Percentiles rank a stretch among this genome's conserved stretches.
These are phyloP conservation scores for Mirounga angustirostris DNA, from an alignment of 2,113 vertebrate genomes.

Conservation along the genomic window DNA sequence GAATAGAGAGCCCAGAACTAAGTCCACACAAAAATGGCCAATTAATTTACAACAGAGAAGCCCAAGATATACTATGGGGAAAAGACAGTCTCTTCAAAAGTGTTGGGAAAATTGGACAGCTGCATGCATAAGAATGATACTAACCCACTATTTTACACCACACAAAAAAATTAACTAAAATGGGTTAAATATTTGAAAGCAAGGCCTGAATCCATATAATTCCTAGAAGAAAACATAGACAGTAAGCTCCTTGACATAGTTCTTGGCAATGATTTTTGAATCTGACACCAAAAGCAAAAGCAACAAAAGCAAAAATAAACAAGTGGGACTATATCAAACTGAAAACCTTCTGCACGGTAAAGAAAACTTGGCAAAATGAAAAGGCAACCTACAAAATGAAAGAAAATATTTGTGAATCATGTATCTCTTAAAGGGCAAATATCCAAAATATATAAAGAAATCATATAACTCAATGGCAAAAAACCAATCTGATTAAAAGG, in stretches of 20 bases:
- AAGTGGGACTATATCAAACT: neutral
- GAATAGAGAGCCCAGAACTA: neutral
- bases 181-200: neutral
- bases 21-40: neutral
- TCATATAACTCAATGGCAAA: neutral
- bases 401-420: neutral
- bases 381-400: neutral
- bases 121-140: neutral
- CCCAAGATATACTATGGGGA: neutral
- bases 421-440: neutral
- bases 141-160: neutral
- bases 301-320: neutral
- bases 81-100: neutral
- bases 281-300: neutral
- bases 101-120: neutral
- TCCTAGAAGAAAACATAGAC: neutral
- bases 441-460: neutral
- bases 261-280: neutral
- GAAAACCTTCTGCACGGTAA: neutral
- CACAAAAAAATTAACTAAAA: neutral
- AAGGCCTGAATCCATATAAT: neutral
- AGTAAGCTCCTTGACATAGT: neutral
- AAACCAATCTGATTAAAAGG: neutral
- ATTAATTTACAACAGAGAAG: neutral
- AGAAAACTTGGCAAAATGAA: neutral